phyloP scores from a whole-genome alignment of 2,797 vertebrate genomes.

The Lacerta agilis region DNA sequence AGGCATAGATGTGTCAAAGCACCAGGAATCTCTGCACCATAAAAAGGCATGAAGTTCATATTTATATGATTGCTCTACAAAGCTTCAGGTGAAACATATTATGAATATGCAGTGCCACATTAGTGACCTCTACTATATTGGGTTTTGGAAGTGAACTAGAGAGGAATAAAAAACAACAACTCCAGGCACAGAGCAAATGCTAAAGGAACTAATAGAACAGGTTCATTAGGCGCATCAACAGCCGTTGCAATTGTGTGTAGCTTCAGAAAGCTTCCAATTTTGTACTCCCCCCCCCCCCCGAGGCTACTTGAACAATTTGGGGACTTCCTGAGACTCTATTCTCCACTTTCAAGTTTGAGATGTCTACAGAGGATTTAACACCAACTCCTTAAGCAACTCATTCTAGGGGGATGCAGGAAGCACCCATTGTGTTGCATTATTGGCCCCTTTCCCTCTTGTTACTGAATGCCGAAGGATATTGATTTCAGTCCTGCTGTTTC shows the following conservation, averaged over 20 bases:
- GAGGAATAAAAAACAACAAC: conserved; percentile 3
- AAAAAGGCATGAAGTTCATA: too few relatives aligned
- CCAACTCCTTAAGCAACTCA: background rate
- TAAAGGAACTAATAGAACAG: background rate
- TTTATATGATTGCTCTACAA: too few relatives aligned
- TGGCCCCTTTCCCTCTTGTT: background rate
- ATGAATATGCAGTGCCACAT: too few relatives aligned
- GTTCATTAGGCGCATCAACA: conserved; percentile 9
- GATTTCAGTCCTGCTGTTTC: conserved; percentile 17
- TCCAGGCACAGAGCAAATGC: background rate
- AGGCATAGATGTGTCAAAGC: too few relatives aligned
- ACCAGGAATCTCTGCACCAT: too few relatives aligned
- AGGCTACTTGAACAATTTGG: background rate
- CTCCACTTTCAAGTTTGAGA: background rate
- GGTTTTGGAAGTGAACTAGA: background rate
- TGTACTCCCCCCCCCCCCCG: background rate
- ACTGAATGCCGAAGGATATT: background rate
- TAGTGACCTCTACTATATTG: background rate
- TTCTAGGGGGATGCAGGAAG: background rate
- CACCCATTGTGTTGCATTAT: background rate
- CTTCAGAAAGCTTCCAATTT: background rate
- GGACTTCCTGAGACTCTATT: background rate
- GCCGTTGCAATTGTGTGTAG: background rate
- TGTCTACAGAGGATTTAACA: background rate
- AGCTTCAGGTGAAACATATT: too few relatives aligned